Base-by-base conservation (phyloP, 2,797 vertebrate genomes). In the Poecilia velifera region DNA sequence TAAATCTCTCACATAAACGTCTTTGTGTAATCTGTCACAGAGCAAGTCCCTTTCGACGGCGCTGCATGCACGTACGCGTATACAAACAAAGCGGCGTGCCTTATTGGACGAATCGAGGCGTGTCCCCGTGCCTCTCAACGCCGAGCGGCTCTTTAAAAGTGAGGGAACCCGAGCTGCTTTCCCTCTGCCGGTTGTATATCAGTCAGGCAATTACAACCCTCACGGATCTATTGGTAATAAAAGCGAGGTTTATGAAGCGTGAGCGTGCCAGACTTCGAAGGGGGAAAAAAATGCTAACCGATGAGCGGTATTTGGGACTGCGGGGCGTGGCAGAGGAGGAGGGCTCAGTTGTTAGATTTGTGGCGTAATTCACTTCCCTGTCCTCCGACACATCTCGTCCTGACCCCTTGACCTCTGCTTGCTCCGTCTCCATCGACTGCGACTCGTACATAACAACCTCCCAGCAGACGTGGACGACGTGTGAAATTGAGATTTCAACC, bases 401-500 rank as follows among this genome's bases (percentile, higher is more conserved):
- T 89, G 81, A 91, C 81, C 87, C 81, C 72, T 51, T 88, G 53
- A 90, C 90, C 90, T 75, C 46, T 72, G 57, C 8, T 78, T 53
- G 66, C 59, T 76, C 25, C 0, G 41, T 28, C 25, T 6, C 25
- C 28, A 41, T 75, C 18, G 73, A 10, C 46, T 64, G 46, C 55
- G 28, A 6, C 22, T 31, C 31, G 9, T 43, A 43, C 36, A 49
- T 31, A 82, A 4, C 64, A 41, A 73, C n/a, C 46, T 51, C 72
- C 76, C 73, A 13, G 4, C 74, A 82, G 43, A 43, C 77, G 55
- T 68, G 77, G 72, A 68, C 76, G 74, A 68, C 76, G 46, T 76
- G 79, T 59, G 72, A 87, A 93, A 94, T 90, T 86, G 83, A 89
- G 86, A 94, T 93, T 87, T 93, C 81, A 88, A 77, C 79, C 84